Base-by-base conservation (phyloP, 1,140 invertebrate species). In the Sipha flava region DNA sequence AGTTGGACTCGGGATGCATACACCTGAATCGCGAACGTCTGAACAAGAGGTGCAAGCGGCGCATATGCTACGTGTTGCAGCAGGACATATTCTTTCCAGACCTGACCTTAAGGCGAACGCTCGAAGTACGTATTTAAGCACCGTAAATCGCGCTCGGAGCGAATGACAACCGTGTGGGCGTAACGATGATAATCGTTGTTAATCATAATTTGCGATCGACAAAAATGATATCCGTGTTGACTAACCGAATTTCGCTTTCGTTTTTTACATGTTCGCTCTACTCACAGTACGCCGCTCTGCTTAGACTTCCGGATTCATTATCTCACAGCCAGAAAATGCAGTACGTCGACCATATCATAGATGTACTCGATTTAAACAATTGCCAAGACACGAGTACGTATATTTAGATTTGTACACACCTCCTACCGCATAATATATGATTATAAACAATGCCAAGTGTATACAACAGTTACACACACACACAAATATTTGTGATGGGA, bases 81-180 rank as follows among this genome's bases (percentile, higher is more conserved):
- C 91, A 95, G 84, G 93, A 95, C 83, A 90, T 94, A 80, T 95
- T 95, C 86, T 94, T 94, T 84, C 89, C 93, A 9, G 92, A 92
- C 84, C 87, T 95, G 80, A 95, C 93, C 1, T 87, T 95, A 21
- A 87, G 91, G 79, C 92, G 95, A 85, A 95, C 93, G 0, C 87
- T 95, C 72, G 89, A 91, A 85, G 91, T 92, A 84, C 87, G 86
- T 85, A 64, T 34, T 18, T 18, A 34, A 9, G 37, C 37, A 4
- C 26, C 4, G n/a, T n/a, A n/a, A n/a, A n/a, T n/a, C n/a, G n/a
- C n/a, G n/a, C n/a, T n/a, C n/a, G n/a, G n/a, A n/a, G n/a, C n/a
- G n/a, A n/a, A n/a, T n/a, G n/a, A n/a, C n/a, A n/a, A n/a, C n/a
- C n/a, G n/a, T n/a, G n/a, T n/a, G n/a, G n/a, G n/a, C n/a, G n/a